A percentile compares a stretch with the other conserved stretches of the same genome.
phyloP scores from a whole-genome alignment of 2,113 vertebrate species.

The Sus scrofa region T2T-Sscrofa CM000814.6:121935001-121935500 shows the following conservation, averaged over 20 bases:
- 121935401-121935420: neutral
- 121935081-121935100: neutral
- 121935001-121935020: neutral
- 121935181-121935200: neutral
- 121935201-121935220: neutral
- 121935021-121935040: neutral
- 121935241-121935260: neutral
- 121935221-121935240: neutral
- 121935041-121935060: neutral
- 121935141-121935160: neutral
- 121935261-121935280: neutral
- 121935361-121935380: neutral
- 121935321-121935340: neutral
- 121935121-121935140: neutral
- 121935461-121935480: conserved; percentile 2
- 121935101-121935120: conserved; percentile 10
- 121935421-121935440: neutral
- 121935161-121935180: neutral
- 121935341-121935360: neutral
- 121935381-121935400: neutral
- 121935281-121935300: neutral
- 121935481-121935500: neutral
- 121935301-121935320: conserved; percentile 16
- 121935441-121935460: conserved; percentile 21
- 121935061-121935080: neutral